These are phyloP conservation scores for Campodea augens DNA, from an alignment of 1,140 invertebrate species.

Conservation along the genomic window DNA sequence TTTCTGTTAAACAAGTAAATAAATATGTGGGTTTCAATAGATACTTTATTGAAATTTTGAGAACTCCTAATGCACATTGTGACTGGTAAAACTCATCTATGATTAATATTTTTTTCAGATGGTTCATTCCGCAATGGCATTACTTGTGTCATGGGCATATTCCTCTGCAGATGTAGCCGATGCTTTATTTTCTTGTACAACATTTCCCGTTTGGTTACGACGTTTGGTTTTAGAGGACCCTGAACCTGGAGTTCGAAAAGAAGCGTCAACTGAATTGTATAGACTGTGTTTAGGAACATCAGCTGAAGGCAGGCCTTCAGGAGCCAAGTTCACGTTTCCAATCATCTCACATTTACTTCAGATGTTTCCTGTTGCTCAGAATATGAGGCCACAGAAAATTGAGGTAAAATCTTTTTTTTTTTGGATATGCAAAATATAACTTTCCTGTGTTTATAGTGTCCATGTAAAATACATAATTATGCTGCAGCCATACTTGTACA, in stretches of 20 bases:
- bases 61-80: no score
- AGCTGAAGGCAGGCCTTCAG: constrained; percentile 33
- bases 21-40: no score
- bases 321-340: constrained; percentile 43
- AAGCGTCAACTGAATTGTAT: constrained; percentile 75
- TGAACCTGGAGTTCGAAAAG: constrained; percentile 62
- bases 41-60: no score
- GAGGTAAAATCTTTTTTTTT: no score
- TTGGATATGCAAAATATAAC: no score
- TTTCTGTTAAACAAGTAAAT: no score
- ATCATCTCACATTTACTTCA: constrained; percentile 57
- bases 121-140: constrained; percentile 58
- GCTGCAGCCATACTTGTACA: no score
- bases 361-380: constrained; percentile 59
- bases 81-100: no score
- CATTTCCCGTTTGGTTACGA: constrained; percentile 49
- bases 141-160: constrained; percentile 65
- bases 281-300: constrained; percentile 56
- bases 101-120: constrained; percentile 23
- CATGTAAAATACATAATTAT: no score
- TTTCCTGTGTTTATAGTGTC: no score
- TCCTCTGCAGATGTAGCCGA: constrained; percentile 42
- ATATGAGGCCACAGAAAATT: constrained; percentile 46
- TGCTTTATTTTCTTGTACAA: constrained; percentile 39
- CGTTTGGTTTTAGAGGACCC: constrained; percentile 63